These are phyloP conservation scores for Lomographa bimaculata DNA, from an alignment of 2,888 invertebrate genomes.

Conservation along the genomic window DNA sequence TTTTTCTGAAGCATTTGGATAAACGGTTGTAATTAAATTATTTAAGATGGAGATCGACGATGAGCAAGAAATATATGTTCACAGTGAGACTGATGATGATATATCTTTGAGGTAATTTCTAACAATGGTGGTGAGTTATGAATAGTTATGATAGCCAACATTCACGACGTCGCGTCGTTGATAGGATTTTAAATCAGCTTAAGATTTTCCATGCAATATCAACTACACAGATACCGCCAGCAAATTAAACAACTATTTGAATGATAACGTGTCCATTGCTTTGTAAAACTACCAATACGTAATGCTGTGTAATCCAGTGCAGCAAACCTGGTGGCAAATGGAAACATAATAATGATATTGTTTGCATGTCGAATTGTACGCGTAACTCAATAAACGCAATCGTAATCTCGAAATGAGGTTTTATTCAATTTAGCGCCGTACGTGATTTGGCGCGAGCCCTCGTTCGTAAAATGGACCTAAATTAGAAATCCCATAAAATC, in stretches of 20 bases:
- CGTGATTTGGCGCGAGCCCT: conserved; percentile 64
- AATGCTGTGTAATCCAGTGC: conserved; percentile 28
- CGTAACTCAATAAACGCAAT: conserved; percentile 56
- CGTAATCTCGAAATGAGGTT: conserved; percentile 63
- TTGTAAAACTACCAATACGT: neutral
- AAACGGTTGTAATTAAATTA: too few relatives aligned
- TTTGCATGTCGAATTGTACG: conserved; percentile 54
- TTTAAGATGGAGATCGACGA: too few relatives aligned
- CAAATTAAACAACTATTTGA: neutral
- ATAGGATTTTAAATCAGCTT: too few relatives aligned
- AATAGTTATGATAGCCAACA: too few relatives aligned
- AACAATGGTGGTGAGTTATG: too few relatives aligned
- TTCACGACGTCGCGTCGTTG: too few relatives aligned
- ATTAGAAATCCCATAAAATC: conserved; percentile 44
- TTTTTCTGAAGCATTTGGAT: too few relatives aligned
- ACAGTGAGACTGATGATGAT: too few relatives aligned
- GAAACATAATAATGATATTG: conserved; percentile 54
- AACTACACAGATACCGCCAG: too few relatives aligned
- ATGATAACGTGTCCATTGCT: conserved; percentile 1
- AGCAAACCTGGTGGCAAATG: conserved; percentile 30
- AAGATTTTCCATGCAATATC: too few relatives aligned
- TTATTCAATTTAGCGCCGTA: conserved; percentile 67
- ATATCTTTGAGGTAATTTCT: too few relatives aligned
- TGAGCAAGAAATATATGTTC: too few relatives aligned
- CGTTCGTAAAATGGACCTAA: conserved; percentile 45